Conservation (phyloP, 2,888 invertebrate species). For the Cyclophora punctaria region DNA sequence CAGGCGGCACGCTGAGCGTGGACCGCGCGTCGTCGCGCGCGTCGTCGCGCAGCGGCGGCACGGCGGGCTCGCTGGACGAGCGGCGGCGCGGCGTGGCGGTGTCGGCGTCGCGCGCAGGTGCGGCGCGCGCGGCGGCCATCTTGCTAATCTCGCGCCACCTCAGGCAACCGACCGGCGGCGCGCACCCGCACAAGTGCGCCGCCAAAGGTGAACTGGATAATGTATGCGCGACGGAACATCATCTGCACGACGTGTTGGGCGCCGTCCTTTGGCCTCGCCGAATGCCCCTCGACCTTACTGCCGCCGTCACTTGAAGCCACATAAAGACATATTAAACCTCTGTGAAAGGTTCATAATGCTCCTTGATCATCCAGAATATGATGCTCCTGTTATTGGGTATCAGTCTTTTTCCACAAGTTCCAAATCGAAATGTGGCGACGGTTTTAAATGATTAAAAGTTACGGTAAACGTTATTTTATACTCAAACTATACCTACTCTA, state of each 20-base stretch:
- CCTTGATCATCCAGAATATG: no score
- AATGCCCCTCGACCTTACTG: constrained; percentile 14
- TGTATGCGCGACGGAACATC: constrained; percentile 69
- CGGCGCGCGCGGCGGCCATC: constrained; percentile 94
- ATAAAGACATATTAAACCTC: no score
- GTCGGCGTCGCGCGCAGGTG: constrained; percentile 92
- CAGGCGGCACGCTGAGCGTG: constrained; percentile 75
- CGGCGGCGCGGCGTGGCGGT: constrained; percentile 80
- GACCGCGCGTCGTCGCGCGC: constrained; percentile 67
- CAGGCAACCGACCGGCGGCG: constrained; percentile 74
- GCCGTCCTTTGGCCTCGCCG: constrained; percentile 25
- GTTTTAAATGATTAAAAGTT: no score
- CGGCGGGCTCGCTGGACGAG: constrained; percentile 54
- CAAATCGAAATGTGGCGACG: no score
- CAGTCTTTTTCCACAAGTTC: no score
- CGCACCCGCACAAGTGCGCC: constrained; percentile 73
- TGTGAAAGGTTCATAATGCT: no score
- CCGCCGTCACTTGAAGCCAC: no score
- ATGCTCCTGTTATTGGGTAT: no score
- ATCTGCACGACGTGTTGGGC: constrained; percentile 60
- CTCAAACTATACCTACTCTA: no score
- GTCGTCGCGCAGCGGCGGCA: constrained; percentile 69
- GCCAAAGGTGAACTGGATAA: constrained; percentile 75
- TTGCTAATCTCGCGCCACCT: constrained; percentile 94
- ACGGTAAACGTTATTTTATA: no score